Base-by-base conservation (phyloP, 35 echinoderm and acorn worm genomes). In the Strongylocentrotus purpuratus region DNA sequence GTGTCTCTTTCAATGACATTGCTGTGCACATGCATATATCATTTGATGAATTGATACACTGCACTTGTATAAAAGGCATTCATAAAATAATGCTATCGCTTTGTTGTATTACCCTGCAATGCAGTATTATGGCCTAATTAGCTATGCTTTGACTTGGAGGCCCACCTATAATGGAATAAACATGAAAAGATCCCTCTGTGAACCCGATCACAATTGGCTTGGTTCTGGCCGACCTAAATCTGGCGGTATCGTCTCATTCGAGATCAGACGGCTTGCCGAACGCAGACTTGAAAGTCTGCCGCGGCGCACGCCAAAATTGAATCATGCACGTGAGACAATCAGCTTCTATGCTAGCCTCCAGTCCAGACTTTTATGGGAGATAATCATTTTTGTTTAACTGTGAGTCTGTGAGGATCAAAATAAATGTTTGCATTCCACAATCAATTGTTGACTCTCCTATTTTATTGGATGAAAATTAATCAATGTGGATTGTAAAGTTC, bases 311-410 rank as follows among this genome's bases (percentile, higher is more conserved):
- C 33, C 91, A 93, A 93, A 93, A 93, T 58, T 93, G 91, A 93
- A 58, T 93, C 91, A 58, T 47, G 91, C 91, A 93, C 91, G 91
- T 93, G 91, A 93, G 91, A 46, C 91, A 93, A 93, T 93, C 91
- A 93, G 91, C n/a, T 46, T 78, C 65, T 78, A 22, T 78, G 65
- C 65, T 78, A 78, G 65, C 20, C 65, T 78, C 28, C 0, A 4
- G 28, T 78, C 28, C 65, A 78, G 65, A n/a, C 65, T 78, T n/a
- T 78, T 0, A 78, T 15, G 20, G 4, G 15, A 59, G 17, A 59
- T 17, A 2, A 59, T 59, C 0, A 78, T 0, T 78, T 78, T 78
- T n/a, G 22, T 78, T 1, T n/a, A n/a, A 78, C 65, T 28, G 65
- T 28, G 25, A 78, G 28, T 28, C 65, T 28, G 6, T 28, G 7